Evolutionary conservation across 2,113 vertebrate species (phyloP), one percentile per base, ranked within the genome.

Genomic region (Coturnix japonica): DNA sequence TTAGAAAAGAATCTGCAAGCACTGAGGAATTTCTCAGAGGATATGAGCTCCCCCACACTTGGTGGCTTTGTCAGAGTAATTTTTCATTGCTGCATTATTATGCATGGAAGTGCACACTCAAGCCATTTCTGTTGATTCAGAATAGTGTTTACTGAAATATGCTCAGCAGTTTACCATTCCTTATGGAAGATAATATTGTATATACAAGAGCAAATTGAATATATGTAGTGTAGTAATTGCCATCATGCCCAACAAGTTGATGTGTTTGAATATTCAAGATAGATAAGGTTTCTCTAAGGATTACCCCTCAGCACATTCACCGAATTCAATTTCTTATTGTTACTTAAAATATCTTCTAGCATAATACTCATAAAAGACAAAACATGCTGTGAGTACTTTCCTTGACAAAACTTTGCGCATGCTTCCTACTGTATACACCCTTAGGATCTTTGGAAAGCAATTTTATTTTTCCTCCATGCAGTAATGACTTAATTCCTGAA

Each of bases 231-330:
- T 71, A 84, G 90, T 96, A 91, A 96, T 89, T 96, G 93, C 93
- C 75, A 88, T 74, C 90, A 39, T 81, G 23, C 86, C 89, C 66
- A 93, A 83, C 60, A 93, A 96, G 61, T 69, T 95, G 87, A 89
- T 79, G 72, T 92, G 87, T 95, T 96, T 94, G 89, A 96, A 87
- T 96, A 94, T 80, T 93, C 91, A 91, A 69, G 70, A 63, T 70
- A 97, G 95, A 95, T 95, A 95, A 95, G 70, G 59, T 92, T 97
- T 94, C 97, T 97, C 91, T 61, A 87, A 95, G 95, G 96, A 96
- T 89, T 90, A 75, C n/a, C 63, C 76, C 78, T 96, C 91, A 96
- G 90, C 81, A 81, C 75, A 96, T 96, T 96, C 92, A 87, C 91
- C 51, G 87, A 91, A 94, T 95, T 96, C 96, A 96, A 96, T 97